Evolutionary conservation across 2,797 vertebrate species (phyloP).

Genomic region (Fistularia commersonii): DNA sequence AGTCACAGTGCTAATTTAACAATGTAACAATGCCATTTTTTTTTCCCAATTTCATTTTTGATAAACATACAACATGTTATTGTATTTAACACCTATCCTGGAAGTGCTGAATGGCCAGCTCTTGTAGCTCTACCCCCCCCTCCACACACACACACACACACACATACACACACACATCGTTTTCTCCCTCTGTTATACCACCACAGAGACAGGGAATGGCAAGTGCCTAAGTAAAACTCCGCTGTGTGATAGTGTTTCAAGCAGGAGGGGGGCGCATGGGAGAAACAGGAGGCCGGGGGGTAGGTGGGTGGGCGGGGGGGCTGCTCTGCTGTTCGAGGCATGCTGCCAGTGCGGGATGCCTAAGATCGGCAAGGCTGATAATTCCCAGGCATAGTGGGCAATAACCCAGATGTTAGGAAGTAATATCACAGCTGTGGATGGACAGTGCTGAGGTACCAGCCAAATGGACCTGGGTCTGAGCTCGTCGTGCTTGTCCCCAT

Average conservation of each 20-base stretch:
- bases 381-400: conserved; percentile 97
- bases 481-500: conserved; percentile 88
- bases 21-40: conserved; percentile 60
- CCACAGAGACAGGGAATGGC: conserved; percentile 67
- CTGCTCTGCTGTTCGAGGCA: conserved; percentile 64
- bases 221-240: conserved; percentile 68
- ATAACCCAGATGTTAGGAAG: conserved; percentile 99
- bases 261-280: conserved; percentile 62
- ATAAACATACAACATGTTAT: conserved; percentile 65
- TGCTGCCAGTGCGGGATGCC: conserved; percentile 88
- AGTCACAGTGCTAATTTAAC: conserved; percentile 70
- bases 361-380: conserved; percentile 91
- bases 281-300: conserved; percentile 32
- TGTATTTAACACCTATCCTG: conserved; percentile 77
- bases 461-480: conserved; percentile 87
- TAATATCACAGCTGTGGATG: conserved; percentile 94
- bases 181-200: conserved; percentile 67
- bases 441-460: conserved; percentile 87
- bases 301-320: no score
- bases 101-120: conserved; percentile 66
- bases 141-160: conserved; percentile 5
- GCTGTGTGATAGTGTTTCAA: conserved; percentile 77
- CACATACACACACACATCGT: conserved; percentile 18
- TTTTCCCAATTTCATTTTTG: conserved; percentile 52
- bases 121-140: conserved; percentile 57